Base-by-base conservation (phyloP, 2,113 vertebrate genomes). In the Cisticola juncidis region DNA sequence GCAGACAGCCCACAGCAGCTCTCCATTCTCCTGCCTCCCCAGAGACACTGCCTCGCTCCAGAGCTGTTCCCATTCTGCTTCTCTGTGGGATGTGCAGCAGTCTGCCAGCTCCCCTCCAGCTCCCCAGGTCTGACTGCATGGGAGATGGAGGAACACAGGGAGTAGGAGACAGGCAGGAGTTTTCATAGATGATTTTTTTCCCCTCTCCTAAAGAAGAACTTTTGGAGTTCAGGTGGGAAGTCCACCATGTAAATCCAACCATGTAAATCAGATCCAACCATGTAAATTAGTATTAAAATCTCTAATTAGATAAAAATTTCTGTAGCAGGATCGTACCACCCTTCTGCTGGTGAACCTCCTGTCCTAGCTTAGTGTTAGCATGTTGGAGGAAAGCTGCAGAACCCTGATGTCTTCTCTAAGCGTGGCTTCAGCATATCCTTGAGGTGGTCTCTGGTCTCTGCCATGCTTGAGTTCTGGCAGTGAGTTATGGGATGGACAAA, bases 1-100 rank as follows among this genome's bases (percentile, higher is more conserved):
- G 94, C 83, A 98, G 98, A 98, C 98, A 98, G 98, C 98, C 97
- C 91, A 97, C 95, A 97, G 92, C 86, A 92, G 96, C 95, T 97
- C 92, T 96, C 76, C 92, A 68, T 94, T 94, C 92, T 85, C 84
- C 80, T 54, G 86, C 82, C 79, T 97, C 97, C 95, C 95, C 25
- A 26, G 95, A 88, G 95, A 95, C 81, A 24, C 81, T 62, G 78
- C 85, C 85, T 91, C 24, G 38, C 92, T 96, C 95, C 81, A 70
- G 78, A 86, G 90, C 91, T 96, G 92, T 89, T 97, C 88, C 88
- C 87, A 56, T 96, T 97, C 96, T 96, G 60, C 94, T 93, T 71
- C 91, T 90, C 93, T 90, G 93, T 95, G 96, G 96, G 94, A 90
- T 92, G 47, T 92, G 50, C 76, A 40, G 62, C 79, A 9, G 65